Base-by-base conservation (phyloP, 2,113 vertebrate species). In the Pterocles burchelli region DNA sequence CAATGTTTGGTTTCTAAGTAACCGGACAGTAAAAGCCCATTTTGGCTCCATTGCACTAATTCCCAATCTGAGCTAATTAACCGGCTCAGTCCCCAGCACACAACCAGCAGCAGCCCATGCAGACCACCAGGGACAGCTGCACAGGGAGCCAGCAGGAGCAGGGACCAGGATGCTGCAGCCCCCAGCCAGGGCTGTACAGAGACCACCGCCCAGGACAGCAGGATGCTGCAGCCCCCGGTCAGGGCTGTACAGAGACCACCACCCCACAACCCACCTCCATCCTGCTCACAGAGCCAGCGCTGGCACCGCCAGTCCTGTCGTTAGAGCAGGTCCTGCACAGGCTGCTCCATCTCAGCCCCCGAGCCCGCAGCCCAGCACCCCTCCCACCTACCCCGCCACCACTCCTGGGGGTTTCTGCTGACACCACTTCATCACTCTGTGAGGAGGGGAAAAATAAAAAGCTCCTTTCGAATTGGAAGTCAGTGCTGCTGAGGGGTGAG, bases 81-180 rank as follows among this genome's bases (percentile, higher is more conserved):
- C 2, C 34, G 10, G 73, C 63, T 25, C 58, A 0, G 2, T 4
- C 33, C 66, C 75, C 13, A 31, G 41, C 20, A 51, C 33, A 12
- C 38, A 58, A 0, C 52, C 1, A 7, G 72, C 54, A 79, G 68
- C 72, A 41, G 54, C 28, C n/a, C 14, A 4, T 6, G 13, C 22
- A 18, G 29, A 13, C 4, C 11, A 3, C 65, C 1, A 0, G 1
- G 43, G 26, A 3, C 0, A 7, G n/a, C 52, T 10, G 58, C 0
- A 3, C 46, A 8, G 62, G 68, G 58, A 57, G 51, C 6, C 14
- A 41, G 5, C 5, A 1, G 26, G 48, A 38, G 10, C 4, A 18
- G n/a, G 1, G 0, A 1, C 12, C 2, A 5, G 43, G 36, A 28
- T 46, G 46, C 46, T 46, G 46, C 16, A 46, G 46, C 46, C 18